phyloP scores from a whole-genome alignment of 37 sponge, comb jelly and placozoan genomes.

The Oopsacas minuta region DNA sequence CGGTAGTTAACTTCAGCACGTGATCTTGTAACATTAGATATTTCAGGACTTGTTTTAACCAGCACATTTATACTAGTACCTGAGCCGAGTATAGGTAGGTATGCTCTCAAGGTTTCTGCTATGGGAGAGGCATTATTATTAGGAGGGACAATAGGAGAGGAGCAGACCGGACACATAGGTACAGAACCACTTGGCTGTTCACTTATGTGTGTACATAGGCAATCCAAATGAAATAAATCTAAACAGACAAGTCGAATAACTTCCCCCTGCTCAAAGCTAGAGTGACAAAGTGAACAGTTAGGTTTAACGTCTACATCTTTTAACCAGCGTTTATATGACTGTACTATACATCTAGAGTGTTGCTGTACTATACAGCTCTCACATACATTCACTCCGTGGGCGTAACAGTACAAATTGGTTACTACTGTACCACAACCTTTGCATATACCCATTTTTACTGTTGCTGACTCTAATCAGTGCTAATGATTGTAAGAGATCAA shows the following conservation, averaged over 20 bases:
- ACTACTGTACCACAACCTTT: slow-evolving; percentile 81
- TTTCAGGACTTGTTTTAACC: neutral
- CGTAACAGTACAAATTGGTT: slow-evolving; percentile 90
- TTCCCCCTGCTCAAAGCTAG: slow-evolving; percentile 37
- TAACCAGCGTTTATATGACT: slow-evolving; percentile 87
- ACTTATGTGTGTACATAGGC: neutral
- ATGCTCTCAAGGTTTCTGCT: neutral
- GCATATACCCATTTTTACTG: slow-evolving; percentile 88
- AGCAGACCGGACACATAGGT: neutral
- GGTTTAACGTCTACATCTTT: slow-evolving; percentile 78
- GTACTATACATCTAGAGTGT: slow-evolving; percentile 80
- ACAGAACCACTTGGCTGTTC: neutral
- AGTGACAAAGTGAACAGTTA: slow-evolving; percentile 56
- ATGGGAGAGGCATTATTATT: neutral
- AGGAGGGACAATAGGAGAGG: neutral
- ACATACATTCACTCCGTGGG: slow-evolving; percentile 87
- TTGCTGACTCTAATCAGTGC: too few species aligned
- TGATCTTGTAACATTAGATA: neutral
- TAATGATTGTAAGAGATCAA: too few species aligned
- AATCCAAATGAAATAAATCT: neutral
- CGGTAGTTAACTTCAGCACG: neutral
- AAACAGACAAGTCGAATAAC: slow-evolving; percentile 59
- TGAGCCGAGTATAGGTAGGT: neutral
- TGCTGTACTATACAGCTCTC: slow-evolving; percentile 71
- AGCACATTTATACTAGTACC: neutral